These are phyloP conservation scores for Epinephelus cyanopodus DNA, from an alignment of 2,113 vertebrate genomes.

Conservation along the genomic window DNA sequence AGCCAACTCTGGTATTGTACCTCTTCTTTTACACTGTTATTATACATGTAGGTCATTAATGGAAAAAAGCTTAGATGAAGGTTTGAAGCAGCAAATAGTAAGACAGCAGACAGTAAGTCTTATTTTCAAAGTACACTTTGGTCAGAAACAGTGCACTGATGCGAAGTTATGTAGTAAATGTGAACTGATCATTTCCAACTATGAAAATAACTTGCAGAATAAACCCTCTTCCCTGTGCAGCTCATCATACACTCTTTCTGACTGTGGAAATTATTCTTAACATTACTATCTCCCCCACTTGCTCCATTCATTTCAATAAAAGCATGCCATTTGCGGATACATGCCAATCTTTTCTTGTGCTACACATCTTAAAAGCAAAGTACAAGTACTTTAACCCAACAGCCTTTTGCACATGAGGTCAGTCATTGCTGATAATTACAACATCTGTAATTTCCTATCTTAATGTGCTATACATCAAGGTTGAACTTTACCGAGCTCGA, in stretches of 20 bases:
- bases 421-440: slow-evolving; percentile 80
- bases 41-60: background rate
- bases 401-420: slow-evolving; percentile 69
- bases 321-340: slow-evolving; percentile 72
- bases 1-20: slow-evolving; percentile 27
- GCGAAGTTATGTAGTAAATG: slow-evolving; percentile 40
- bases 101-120: slow-evolving; percentile 15
- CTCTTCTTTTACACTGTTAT: slow-evolving; percentile 14
- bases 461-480: slow-evolving; percentile 85
- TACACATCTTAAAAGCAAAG: slow-evolving; percentile 74
- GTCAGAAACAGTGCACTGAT: slow-evolving; percentile 38
- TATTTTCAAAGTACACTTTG: slow-evolving; percentile 20
- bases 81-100: slow-evolving; percentile 44
- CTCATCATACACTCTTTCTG: slow-evolving; percentile 34
- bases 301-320: slow-evolving; percentile 73
- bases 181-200: slow-evolving; percentile 53
- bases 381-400: slow-evolving; percentile 72
- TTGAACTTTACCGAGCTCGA: slow-evolving; percentile 83
- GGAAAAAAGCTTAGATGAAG: slow-evolving; percentile 29
- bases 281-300: slow-evolving; percentile 68
- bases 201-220: slow-evolving; percentile 50
- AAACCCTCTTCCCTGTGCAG: slow-evolving; percentile 22
- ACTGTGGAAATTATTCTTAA: slow-evolving; percentile 67
- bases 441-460: slow-evolving; percentile 82
- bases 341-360: slow-evolving; percentile 64